A percentile compares a stretch with the other conserved stretches of the same genome.
Conservation (phyloP, 1,140 invertebrate species). For the Listronotus bonariensis region DNA sequence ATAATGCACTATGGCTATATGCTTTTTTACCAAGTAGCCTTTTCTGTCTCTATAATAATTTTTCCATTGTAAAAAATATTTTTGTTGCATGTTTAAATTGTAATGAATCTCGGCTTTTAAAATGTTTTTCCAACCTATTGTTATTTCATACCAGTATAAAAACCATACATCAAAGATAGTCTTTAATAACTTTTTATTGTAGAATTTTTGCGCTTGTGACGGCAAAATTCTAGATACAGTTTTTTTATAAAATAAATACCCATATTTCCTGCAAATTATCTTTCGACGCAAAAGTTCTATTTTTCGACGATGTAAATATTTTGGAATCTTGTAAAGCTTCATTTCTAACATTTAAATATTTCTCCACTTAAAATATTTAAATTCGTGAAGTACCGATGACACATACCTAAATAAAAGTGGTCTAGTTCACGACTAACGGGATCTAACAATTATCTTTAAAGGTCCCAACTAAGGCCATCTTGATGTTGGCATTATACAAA, state of each 20-base stretch:
- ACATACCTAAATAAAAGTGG: no score
- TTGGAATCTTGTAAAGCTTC: conserved; percentile 9
- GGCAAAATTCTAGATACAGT: conserved; percentile 22
- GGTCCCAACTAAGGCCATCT: no score
- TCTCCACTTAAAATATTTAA: no score
- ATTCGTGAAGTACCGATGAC: no score
- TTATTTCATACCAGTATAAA: conserved; percentile 24
- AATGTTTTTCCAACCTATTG: conserved; percentile 20
- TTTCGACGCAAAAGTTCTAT: conserved; percentile 15
- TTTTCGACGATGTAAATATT: conserved; percentile 26
- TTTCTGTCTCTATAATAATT: not conserved
- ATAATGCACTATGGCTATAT: conserved; percentile 11
- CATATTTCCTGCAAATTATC: conserved; percentile 25
- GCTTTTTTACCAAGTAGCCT: conserved; percentile 9
- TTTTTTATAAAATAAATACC: conserved; percentile 22
- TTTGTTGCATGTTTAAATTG: conserved; percentile 7
- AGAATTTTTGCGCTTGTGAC: conserved; percentile 18
- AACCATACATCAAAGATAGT: conserved; percentile 14
- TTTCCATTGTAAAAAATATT: conserved; percentile 14
- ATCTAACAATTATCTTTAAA: no score
- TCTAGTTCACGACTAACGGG: no score
- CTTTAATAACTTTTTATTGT: conserved; percentile 1
- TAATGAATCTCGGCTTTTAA: conserved; percentile 27
- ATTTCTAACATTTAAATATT: no score
- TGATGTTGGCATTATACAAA: no score